Percentiles rank a stretch among this genome's conserved stretches.
Evolutionary conservation across 2,113 vertebrate genomes (phyloP).

Genomic region (Solenodon paradoxus): DNA sequence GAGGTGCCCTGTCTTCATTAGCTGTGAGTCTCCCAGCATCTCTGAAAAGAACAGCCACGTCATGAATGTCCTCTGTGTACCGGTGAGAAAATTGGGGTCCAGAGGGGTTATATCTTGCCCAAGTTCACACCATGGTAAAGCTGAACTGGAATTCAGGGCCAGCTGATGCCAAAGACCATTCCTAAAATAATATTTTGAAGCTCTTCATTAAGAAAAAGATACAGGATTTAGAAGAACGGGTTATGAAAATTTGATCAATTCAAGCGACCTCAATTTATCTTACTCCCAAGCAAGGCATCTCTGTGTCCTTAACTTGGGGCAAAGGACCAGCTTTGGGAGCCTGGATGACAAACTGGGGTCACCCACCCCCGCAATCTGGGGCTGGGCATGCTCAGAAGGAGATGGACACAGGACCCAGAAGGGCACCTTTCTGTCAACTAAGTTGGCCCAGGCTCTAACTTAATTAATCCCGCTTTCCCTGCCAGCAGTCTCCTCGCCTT

Average conservation of each 20-base stretch:
- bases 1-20: not conserved
- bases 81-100: not conserved
- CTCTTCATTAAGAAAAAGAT: not conserved
- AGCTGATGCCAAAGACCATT: not conserved
- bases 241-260: not conserved
- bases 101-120: not conserved
- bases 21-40: not conserved
- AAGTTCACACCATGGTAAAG: not conserved
- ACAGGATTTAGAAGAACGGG: not conserved
- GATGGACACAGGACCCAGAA: not conserved
- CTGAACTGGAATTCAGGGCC: not conserved
- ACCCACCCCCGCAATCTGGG: not conserved
- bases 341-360: not conserved
- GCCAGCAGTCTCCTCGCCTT: not conserved
- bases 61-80: not conserved
- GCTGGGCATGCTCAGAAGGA: not conserved
- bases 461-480: slow-evolving; percentile 24
- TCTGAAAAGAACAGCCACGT: not conserved
- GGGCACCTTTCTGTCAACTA: not conserved
- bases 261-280: not conserved
- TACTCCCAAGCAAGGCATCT: not conserved
- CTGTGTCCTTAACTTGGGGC: not conserved
- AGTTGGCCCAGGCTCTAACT: not conserved
- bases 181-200: not conserved
- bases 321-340: not conserved